Conservation (phyloP, 2,888 invertebrate genomes). For the Melanchra persicariae region DNA sequence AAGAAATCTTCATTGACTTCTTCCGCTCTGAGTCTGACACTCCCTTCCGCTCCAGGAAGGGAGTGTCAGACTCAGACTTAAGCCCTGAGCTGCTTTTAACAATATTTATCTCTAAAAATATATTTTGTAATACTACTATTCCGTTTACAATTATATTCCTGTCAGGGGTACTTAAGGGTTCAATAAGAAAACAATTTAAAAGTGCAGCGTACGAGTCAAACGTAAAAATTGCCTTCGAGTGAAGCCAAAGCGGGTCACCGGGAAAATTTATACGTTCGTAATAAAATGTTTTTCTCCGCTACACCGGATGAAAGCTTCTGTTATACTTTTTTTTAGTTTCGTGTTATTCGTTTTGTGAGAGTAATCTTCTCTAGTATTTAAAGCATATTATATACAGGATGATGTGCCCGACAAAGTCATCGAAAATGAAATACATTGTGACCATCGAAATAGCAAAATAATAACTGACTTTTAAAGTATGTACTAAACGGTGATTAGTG, state of each 20-base stretch:
- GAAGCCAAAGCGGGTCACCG: slow-evolving; percentile 36
- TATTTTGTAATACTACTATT: slow-evolving; percentile 5
- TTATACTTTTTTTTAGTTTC: slow-evolving; percentile 19
- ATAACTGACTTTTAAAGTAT: slow-evolving; percentile 9
- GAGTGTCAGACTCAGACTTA: too few species aligned
- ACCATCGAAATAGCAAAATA: slow-evolving; percentile 18
- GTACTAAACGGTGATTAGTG: slow-evolving; percentile 42
- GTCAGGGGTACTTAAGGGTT: slow-evolving; percentile 19
- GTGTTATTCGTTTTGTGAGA: slow-evolving; percentile 13
- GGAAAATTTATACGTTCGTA: slow-evolving; percentile 51
- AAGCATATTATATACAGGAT: slow-evolving; percentile 14
- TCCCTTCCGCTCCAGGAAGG: too few species aligned
- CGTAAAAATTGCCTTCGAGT: slow-evolving; percentile 50
- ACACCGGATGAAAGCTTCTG: slow-evolving; percentile 11
- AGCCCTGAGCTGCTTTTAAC: background rate
- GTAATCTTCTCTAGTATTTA: slow-evolving; percentile 8
- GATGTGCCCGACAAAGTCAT: slow-evolving; percentile 12
- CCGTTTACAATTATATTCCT: slow-evolving; percentile 17
- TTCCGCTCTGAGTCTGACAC: too few species aligned
- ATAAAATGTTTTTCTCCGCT: slow-evolving; percentile 43
- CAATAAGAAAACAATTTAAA: slow-evolving; percentile 47
- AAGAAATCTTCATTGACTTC: too few species aligned
- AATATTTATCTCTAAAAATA: background rate
- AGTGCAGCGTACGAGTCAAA: slow-evolving; percentile 43
- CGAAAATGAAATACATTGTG: slow-evolving; percentile 15